Base-by-base conservation (phyloP, 1,140 invertebrate genomes). In the Thaumetopoea pityocampa region DNA sequence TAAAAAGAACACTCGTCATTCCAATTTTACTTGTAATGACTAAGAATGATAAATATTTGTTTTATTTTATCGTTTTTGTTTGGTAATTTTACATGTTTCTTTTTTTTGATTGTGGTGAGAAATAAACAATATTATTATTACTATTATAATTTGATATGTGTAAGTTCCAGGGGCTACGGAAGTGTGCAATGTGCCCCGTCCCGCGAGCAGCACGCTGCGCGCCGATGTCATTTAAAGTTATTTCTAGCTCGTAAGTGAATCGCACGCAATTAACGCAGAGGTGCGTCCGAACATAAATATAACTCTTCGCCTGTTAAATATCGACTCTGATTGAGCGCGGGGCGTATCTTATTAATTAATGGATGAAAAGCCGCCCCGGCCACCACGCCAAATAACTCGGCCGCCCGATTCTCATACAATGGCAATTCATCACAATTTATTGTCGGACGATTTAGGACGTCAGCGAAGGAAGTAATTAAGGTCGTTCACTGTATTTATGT, bases 281-380 rank as follows among this genome's bases (percentile, higher is more conserved):
- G 60, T 65, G 60, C 60, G 57, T 47, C 55, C 30, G 47, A 47
- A 27, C 61, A 67, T 67, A 67, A 67, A 67, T 67, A 67, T 60
- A 57, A 59, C 46, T 50, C 49, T 46, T 56, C 53, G 50, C 50
- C 41, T 26, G 53, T 57, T 67, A 61, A 67, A 60, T 63, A 62
- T 58, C 58, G 50, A 50, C 46, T 29, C 55, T 66, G 67, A 70
- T 67, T 58, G 62, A 67, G 65, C 52, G 58, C 46, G 67, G 57
- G 68, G 67, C 65, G 66, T 65, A 65, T 55, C 62, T 55, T 57
- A 64, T 78, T 76, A 71, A 76, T 73, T 71, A 73, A 74, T 76
- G 70, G 58, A 59, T 59, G 60, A 60, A 66, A 67, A 55, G 51
- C 56, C 52, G 65, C 50, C 61, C 37, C 52, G 36, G 47, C 59